These are phyloP conservation scores for Pristionchus entomophagus DNA, from an alignment of 2,888 invertebrate species.

Conservation along the genomic window DNA sequence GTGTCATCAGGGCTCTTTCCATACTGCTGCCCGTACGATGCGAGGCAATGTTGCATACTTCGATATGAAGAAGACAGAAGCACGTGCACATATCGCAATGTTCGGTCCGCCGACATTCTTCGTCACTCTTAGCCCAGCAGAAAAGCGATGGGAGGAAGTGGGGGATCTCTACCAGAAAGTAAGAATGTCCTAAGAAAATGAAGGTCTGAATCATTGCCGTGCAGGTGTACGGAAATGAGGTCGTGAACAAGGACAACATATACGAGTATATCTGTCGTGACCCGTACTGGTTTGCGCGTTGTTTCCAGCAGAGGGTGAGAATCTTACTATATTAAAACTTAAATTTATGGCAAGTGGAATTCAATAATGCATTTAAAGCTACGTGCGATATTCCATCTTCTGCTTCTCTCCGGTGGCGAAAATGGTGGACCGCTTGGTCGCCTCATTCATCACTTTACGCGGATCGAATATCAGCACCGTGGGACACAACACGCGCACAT, in stretches of 20 bases:
- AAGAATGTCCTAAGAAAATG: too few species aligned
- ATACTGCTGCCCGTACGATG: background rate
- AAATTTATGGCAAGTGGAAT: too few species aligned
- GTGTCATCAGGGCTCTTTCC: background rate
- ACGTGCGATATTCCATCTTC: background rate
- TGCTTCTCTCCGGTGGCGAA: too few species aligned
- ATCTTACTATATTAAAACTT: too few species aligned
- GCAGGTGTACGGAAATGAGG: background rate
- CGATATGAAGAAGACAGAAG: background rate
- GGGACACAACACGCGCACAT: conserved; percentile 50
- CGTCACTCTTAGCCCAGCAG: conserved; percentile 50
- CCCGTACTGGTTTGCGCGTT: conserved; percentile 41
- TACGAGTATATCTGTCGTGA: conserved; percentile 33
- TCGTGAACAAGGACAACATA: background rate
- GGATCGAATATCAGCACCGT: conserved; percentile 51
- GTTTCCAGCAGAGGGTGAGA: conserved; percentile 23
- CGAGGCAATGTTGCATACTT: conserved; percentile 37
- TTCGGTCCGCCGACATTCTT: conserved; percentile 48
- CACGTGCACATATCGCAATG: conserved; percentile 8
- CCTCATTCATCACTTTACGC: conserved; percentile 46
- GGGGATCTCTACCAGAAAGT: too few species aligned
- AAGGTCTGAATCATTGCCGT: too few species aligned
- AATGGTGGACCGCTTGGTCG: conserved; percentile 50
- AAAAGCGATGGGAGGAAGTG: conserved; percentile 47
- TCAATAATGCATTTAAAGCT: background rate